Base-by-base conservation (phyloP, 2,888 invertebrate species). In the Incurvaria masculella region DNA sequence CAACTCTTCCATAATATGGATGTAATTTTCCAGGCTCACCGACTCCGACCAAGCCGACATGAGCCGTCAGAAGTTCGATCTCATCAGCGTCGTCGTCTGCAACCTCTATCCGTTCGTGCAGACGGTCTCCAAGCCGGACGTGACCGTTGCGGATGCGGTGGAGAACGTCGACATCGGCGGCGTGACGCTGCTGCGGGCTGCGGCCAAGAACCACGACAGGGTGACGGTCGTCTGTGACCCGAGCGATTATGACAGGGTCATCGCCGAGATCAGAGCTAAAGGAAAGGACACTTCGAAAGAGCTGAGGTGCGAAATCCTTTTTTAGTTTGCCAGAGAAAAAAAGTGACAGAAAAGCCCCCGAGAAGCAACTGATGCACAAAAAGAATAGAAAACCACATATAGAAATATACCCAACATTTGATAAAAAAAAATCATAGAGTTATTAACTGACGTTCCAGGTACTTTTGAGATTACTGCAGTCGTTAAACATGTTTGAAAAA, bases 141-240 rank as follows among this genome's bases (percentile, higher is more conserved):
- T 94, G 1, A 88, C 87, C 0, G 78, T 94, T 14, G 85, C 85
- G 3, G 92, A 95, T 66, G 97, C 97, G 1, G 89, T 98, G 1
- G 97, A 98, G 69, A 94, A 97, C 64, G 93, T 98, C 55, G 97
- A 97, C 65, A 97, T 97, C 55, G 96, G 95, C 56, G 98, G 98
- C 18, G 98, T 98, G 0, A 96, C 98, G 2, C 70, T 98, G 19
- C 72, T 98, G 18, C 79, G 98, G 58, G 97, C 98, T 2, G 98
- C 97, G 10, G 98, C 97, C 2, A 98, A 99, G 76, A 98, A 98
- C 75, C 95, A 97, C 67, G 84, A 86, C 42, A 84, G 97, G 61
- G 98, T 99, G 6, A 94, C 96, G 0, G 90, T 98, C 17, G 69
- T 98, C 50, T 96, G 95, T 64, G 97, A 98, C 68, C 94, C 95